A percentile compares a stretch with the other conserved stretches of the same genome.
Evolutionary conservation across 2,113 vertebrate genomes (phyloP).

Genomic region (Pongo pygmaeus): DNA sequence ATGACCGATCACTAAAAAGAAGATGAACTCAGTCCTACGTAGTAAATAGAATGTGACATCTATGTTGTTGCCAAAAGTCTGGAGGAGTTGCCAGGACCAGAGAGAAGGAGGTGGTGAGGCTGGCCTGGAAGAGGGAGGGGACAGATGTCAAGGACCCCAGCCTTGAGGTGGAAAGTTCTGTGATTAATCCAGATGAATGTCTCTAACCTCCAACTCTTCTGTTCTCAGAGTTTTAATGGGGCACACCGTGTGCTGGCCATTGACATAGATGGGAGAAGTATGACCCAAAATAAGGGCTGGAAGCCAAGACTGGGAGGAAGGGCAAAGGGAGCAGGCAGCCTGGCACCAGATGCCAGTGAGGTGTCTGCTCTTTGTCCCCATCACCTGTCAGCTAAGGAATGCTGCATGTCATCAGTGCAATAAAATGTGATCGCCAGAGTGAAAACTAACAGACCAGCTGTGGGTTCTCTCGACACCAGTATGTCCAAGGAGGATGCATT

Average conservation of each 20-base stretch:
- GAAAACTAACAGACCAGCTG: not conserved
- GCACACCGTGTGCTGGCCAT: not conserved
- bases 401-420: not conserved
- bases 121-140: not conserved
- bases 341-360: not conserved
- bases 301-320: not conserved
- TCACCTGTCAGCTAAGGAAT: slow-evolving; percentile 51
- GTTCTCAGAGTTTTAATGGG: not conserved
- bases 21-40: not conserved
- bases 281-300: not conserved
- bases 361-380: slow-evolving; percentile 53
- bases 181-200: not conserved
- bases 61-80: not conserved
- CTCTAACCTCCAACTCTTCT: not conserved
- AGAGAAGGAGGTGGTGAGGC: not conserved
- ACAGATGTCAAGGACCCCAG: not conserved
- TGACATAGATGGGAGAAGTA: not conserved
- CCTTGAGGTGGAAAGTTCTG: not conserved
- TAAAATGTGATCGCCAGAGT: not conserved
- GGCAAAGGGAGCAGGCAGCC: not conserved
- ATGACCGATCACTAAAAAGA: not conserved
- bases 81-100: not conserved
- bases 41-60: not conserved
- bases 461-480: not conserved
- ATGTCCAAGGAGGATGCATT: not conserved